Evolutionary conservation across 2,113 vertebrate genomes (phyloP).

Genomic region (Labeo rohita): DNA sequence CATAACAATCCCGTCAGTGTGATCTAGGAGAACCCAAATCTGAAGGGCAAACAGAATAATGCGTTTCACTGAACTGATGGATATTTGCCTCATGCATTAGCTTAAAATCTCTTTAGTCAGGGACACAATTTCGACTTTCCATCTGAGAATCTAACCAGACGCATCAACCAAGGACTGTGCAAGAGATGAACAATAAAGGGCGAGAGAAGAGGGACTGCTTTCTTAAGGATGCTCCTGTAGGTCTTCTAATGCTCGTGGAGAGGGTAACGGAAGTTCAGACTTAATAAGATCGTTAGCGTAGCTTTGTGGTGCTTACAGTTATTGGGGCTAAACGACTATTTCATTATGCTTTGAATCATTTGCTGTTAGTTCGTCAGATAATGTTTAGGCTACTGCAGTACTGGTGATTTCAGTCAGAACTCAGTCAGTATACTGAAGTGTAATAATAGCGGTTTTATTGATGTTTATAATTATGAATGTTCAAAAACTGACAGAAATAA

Average conservation of each 20-base stretch:
- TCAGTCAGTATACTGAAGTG: background rate
- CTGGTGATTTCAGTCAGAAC: background rate
- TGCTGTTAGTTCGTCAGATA: background rate
- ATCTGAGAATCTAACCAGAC: slow-evolving; percentile 8
- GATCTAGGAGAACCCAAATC: slow-evolving; percentile 28
- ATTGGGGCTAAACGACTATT: background rate
- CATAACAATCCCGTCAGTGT: slow-evolving; percentile 36
- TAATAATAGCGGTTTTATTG: too few relatives aligned
- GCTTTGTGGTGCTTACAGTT: background rate
- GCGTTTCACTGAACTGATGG: slow-evolving; percentile 46
- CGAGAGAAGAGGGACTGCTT: background rate
- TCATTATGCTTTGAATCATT: slow-evolving; percentile 11
- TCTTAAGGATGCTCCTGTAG: background rate
- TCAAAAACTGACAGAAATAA: background rate
- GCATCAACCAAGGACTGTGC: background rate
- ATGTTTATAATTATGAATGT: too few relatives aligned
- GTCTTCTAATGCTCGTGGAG: background rate
- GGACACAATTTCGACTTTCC: slow-evolving; percentile 21
- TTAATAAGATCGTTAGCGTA: slow-evolving; percentile 22
- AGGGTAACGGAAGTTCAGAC: background rate
- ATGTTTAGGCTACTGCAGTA: background rate
- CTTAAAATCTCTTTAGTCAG: slow-evolving; percentile 47
- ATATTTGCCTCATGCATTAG: slow-evolving; percentile 39
- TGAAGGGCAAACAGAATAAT: slow-evolving; percentile 48
- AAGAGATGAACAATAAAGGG: background rate